Percentiles rank a stretch among this genome's conserved stretches.
phyloP scores from a whole-genome alignment of 2,888 invertebrate genomes.

The Leptinotarsa juncta region DNA sequence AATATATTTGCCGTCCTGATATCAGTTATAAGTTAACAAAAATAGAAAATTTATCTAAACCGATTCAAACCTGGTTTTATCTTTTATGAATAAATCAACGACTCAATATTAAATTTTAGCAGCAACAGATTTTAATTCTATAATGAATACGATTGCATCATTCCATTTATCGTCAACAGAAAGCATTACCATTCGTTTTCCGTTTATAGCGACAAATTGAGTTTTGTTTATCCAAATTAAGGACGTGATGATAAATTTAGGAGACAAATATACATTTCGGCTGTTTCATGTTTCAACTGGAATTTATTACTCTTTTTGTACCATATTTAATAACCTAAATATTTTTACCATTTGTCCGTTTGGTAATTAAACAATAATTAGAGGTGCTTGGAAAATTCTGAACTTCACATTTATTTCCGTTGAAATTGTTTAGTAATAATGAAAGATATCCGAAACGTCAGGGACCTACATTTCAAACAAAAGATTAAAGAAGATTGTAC shows the following conservation, averaged over 20 bases:
- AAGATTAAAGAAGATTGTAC: slow-evolving; percentile 5
- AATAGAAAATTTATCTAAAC: no score
- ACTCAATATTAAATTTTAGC: no score
- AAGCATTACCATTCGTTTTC: slow-evolving; percentile 6
- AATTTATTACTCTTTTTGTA: slow-evolving; percentile 31
- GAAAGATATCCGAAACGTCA: slow-evolving; percentile 2
- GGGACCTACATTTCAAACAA: not conserved
- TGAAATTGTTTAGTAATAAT: slow-evolving; percentile 6
- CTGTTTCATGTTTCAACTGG: slow-evolving; percentile 23
- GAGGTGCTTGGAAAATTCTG: not conserved
- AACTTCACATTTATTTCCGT: not conserved
- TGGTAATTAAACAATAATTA: slow-evolving; percentile 2
- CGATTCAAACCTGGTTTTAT: no score
- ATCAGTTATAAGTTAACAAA: no score
- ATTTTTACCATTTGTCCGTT: slow-evolving; percentile 25
- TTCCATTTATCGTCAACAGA: slow-evolving; percentile 12
- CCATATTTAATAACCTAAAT: slow-evolving; percentile 28
- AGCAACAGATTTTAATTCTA: not conserved
- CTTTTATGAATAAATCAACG: no score
- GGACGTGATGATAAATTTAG: slow-evolving; percentile 32
- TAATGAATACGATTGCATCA: slow-evolving; percentile 1
- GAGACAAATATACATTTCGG: slow-evolving; percentile 29
- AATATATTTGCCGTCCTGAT: no score
- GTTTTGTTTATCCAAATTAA: slow-evolving; percentile 31
- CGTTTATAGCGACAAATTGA: slow-evolving; percentile 31